Evolutionary conservation across 2,113 vertebrate species (phyloP).

Genomic region (Ptychochromis oligacanthus): DNA sequence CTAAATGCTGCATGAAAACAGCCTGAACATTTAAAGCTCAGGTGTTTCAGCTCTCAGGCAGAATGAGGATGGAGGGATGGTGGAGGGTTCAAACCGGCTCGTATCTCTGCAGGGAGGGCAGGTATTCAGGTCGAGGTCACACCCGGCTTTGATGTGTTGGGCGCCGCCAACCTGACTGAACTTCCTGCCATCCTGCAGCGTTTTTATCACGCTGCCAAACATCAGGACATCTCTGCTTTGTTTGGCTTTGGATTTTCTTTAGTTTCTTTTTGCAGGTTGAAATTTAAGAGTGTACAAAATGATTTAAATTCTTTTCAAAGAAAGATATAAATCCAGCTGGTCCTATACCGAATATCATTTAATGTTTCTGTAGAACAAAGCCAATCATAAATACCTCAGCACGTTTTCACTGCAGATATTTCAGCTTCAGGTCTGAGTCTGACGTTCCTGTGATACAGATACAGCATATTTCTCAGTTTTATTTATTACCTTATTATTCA

Average conservation of each 20-base stretch:
- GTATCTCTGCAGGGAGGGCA: not conserved
- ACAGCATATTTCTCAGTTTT: too few species aligned
- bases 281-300: not conserved
- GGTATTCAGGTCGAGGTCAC: slow-evolving; percentile 34
- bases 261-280: not conserved
- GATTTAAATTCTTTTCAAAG: not conserved
- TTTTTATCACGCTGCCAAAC: not conserved
- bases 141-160: slow-evolving; percentile 18
- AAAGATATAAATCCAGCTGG: not conserved
- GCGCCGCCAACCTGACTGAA: too few species aligned
- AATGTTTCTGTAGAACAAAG: too few species aligned
- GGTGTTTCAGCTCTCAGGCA: not conserved
- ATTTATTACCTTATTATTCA: not conserved
- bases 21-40: too few species aligned
- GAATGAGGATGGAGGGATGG: not conserved
- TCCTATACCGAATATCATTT: not conserved
- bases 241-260: not conserved
- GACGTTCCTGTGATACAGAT: not conserved
- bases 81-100: rapidly evolving
- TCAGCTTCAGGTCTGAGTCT: not conserved
- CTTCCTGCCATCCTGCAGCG: too few species aligned
- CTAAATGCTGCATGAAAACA: too few species aligned
- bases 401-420: not conserved
- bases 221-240: not conserved
- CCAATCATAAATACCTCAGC: not conserved